Evolutionary conservation across 2,888 invertebrate species (phyloP).

Genomic region (Drosophila affinis): DNA sequence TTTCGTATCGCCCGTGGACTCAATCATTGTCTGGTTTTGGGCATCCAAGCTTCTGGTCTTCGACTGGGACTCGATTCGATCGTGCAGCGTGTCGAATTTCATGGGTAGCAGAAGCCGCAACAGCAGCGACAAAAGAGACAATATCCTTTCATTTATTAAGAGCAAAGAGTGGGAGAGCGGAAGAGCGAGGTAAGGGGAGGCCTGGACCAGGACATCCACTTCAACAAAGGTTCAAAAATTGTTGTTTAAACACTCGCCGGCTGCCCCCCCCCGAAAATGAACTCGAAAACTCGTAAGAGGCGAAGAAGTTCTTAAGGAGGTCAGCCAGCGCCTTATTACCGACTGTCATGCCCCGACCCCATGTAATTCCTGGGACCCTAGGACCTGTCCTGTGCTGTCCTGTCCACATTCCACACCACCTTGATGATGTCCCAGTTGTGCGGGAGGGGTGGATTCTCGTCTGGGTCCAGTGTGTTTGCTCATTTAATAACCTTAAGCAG

Average conservation of each 20-base stretch:
- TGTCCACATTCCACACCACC: not conserved
- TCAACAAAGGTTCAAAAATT: too few species aligned
- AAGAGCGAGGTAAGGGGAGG: not conserved
- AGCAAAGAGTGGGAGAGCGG: conserved; percentile 10
- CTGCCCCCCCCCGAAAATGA: too few species aligned
- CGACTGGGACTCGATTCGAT: conserved; percentile 23
- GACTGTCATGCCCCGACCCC: too few species aligned
- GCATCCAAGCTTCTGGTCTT: conserved; percentile 39
- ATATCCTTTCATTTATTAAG: conserved; percentile 33
- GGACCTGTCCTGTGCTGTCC: too few species aligned
- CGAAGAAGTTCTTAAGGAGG: too few species aligned
- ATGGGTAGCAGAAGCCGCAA: conserved; percentile 20
- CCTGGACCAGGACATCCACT: too few species aligned
- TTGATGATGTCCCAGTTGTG: not conserved
- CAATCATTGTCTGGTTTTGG: not conserved
- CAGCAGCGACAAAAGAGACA: conserved; percentile 58
- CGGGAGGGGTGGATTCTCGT: too few species aligned
- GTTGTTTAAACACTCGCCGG: too few species aligned
- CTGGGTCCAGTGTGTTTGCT: conserved; percentile 26
- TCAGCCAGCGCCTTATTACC: too few species aligned
- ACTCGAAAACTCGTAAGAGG: too few species aligned
- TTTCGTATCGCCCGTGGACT: conserved; percentile 5
- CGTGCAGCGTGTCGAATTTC: conserved; percentile 67
- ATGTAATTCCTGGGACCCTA: too few species aligned
- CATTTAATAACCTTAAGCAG: conserved; percentile 25